Base-by-base conservation (phyloP, 2,113 vertebrate genomes). In the Gallinago paraguaiae region DNA sequence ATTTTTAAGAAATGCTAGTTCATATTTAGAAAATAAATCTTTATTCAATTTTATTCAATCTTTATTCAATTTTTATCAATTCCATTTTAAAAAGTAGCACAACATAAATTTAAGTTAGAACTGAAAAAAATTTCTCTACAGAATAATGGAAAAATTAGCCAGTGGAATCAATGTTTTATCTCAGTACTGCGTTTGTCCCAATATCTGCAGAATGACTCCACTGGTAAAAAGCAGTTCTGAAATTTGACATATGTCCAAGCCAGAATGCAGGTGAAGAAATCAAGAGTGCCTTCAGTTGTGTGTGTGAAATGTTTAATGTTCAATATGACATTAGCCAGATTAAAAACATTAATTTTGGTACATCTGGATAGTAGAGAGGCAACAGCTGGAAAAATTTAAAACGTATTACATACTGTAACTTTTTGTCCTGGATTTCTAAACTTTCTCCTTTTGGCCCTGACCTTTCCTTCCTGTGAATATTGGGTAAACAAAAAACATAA, bases 201-300 rank as follows among this genome's bases (percentile, higher is more conserved):
- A 18, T 69, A 90, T 54, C 31, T 80, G 45, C 33, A 85, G 48
- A 82, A 69, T 78, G 30, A 75, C 39, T 75, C 0, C 0, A 64
- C 46, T 59, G 20, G 33, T 82, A 64, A 95, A 86, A 96, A 86
- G 31, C 3, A 45, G 15, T 24, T 56, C 46, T 79, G 45, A 81
- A 86, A 64, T 67, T 63, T 85, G 90, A 93, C 14, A 13, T 37
- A 46, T 9, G 12, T 82, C 57, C 77, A 92, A 89, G 20, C 63
- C 70, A 87, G 81, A 91, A 91, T 28, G 33, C 50, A 86, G 69
- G 61, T 94, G 94, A 97, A 94, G 83, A 96, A 95, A 86, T 59
- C 57, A 95, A 88, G 89, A 82, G 13, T 60, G 23, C 41, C 48
- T 83, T 71, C 65, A 83, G 1, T 4, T 61, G 9, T 67, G 11